Percentiles rank a stretch among this genome's conserved stretches.
Evolutionary conservation across 2,888 invertebrate genomes (phyloP).

Genomic region (Xiphydria camelus): DNA sequence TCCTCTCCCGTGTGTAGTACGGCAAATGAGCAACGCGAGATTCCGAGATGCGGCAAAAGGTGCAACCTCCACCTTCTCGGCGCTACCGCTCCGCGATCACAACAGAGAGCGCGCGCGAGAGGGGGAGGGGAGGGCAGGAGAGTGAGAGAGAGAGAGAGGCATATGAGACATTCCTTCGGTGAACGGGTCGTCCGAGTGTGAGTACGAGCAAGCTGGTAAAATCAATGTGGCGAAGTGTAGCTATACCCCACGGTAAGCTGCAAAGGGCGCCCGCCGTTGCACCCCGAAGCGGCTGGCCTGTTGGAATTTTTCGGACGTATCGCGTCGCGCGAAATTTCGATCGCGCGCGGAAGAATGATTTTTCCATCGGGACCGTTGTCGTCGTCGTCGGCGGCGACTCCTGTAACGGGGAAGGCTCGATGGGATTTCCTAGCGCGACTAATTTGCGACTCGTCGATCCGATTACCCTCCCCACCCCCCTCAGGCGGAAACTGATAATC

Average conservation of each 20-base stretch:
- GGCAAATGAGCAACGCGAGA: conserved; percentile 48
- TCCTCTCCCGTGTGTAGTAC: conserved; percentile 28
- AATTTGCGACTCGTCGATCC: no score
- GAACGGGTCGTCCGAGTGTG: conserved; percentile 39
- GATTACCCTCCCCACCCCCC: no score
- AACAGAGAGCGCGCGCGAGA: conserved; percentile 15
- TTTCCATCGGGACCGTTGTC: no score
- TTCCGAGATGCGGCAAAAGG: conserved; percentile 51
- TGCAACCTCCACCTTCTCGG: conserved; percentile 33
- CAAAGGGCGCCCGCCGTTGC: not conserved
- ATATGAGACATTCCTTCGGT: conserved; percentile 50
- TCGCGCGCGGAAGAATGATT: no score
- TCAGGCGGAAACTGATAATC: no score
- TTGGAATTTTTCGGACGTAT: no score
- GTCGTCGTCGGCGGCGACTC: no score
- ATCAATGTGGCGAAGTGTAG: conserved; percentile 57
- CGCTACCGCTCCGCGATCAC: conserved; percentile 24
- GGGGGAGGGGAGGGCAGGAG: conserved; percentile 3
- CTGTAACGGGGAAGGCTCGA: no score
- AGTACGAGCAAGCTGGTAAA: conserved; percentile 52
- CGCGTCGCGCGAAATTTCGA: no score
- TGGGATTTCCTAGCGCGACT: no score
- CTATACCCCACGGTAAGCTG: conserved; percentile 30
- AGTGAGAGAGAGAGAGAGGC: conserved; percentile 12
- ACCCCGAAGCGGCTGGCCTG: not conserved